Percentiles rank a stretch among this genome's conserved stretches.
phyloP scores from a whole-genome alignment of 2,113 vertebrate genomes.

The Rhea americana region DNA sequence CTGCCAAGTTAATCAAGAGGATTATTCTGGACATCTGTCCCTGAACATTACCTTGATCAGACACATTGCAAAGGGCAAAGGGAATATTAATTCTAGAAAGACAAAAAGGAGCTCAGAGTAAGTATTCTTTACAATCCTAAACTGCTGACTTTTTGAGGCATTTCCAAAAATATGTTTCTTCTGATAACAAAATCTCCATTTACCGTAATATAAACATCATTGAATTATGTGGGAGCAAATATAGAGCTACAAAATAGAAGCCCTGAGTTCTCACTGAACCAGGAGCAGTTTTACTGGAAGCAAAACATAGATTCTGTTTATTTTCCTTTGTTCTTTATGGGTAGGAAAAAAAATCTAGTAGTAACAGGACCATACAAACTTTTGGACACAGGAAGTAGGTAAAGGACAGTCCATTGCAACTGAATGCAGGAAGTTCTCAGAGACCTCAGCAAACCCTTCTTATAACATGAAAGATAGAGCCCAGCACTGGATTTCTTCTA shows the following conservation, averaged over 20 bases:
- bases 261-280: neutral
- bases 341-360: neutral
- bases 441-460: neutral
- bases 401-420: neutral
- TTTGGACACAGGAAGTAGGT: neutral
- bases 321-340: neutral
- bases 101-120: neutral
- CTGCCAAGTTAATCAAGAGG: neutral
- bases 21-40: neutral
- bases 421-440: neutral
- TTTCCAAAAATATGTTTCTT: neutral
- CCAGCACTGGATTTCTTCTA: neutral
- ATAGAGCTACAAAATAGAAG: neutral
- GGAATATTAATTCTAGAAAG: neutral
- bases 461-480: neutral
- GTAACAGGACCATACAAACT: neutral
- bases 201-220: neutral
- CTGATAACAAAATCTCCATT: neutral
- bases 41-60: neutral
- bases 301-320: neutral
- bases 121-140: neutral
- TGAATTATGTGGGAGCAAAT: neutral
- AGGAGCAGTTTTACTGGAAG: neutral
- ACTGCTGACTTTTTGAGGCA: neutral
- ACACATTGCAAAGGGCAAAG: neutral